These are phyloP conservation scores for Gasteruption jaculator DNA, from an alignment of 2,888 invertebrate species.

Conservation along the genomic window DNA sequence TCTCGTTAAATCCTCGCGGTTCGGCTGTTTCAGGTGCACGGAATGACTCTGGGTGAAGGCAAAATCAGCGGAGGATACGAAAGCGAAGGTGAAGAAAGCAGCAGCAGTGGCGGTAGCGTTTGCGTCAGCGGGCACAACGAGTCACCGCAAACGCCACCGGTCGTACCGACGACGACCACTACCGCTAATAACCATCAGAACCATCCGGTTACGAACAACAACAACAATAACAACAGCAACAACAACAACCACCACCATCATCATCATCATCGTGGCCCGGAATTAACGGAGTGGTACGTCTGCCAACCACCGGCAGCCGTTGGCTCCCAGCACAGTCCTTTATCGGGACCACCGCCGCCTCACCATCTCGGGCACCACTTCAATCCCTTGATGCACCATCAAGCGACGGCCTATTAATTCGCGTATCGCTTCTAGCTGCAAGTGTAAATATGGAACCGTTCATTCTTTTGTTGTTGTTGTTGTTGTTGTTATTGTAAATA, in stretches of 20 bases:
- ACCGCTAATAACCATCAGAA: slow-evolving; percentile 23
- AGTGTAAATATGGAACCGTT: too few species aligned
- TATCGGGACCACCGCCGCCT: slow-evolving; percentile 66
- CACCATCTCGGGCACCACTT: slow-evolving; percentile 59
- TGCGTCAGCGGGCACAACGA: slow-evolving; percentile 59
- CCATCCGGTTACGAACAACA: slow-evolving; percentile 28
- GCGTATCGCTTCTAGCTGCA: too few species aligned
- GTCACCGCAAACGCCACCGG: slow-evolving; percentile 56
- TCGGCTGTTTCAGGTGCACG: slow-evolving; percentile 59
- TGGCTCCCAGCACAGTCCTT: slow-evolving; percentile 55
- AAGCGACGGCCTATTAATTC: slow-evolving; percentile 49
- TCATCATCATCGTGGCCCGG: slow-evolving; percentile 52
- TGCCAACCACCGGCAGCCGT: slow-evolving; percentile 66
- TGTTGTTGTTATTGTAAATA: too few species aligned
- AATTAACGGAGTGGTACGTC: slow-evolving; percentile 76
- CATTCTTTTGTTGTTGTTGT: too few species aligned
- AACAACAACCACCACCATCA: slow-evolving; percentile 48
- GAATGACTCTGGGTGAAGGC: slow-evolving; percentile 55
- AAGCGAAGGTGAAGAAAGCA: slow-evolving; percentile 85
- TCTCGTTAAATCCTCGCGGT: background rate
- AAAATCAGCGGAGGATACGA: slow-evolving; percentile 67
- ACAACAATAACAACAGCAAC: slow-evolving; percentile 44
- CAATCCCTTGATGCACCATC: slow-evolving; percentile 61
- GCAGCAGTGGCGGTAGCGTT: slow-evolving; percentile 70
- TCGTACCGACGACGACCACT: slow-evolving; percentile 49